Evolutionary conservation across 2,888 invertebrate genomes (phyloP), one percentile per base, ranked within the genome.

Genomic region (Lepidochrysops patricia): DNA sequence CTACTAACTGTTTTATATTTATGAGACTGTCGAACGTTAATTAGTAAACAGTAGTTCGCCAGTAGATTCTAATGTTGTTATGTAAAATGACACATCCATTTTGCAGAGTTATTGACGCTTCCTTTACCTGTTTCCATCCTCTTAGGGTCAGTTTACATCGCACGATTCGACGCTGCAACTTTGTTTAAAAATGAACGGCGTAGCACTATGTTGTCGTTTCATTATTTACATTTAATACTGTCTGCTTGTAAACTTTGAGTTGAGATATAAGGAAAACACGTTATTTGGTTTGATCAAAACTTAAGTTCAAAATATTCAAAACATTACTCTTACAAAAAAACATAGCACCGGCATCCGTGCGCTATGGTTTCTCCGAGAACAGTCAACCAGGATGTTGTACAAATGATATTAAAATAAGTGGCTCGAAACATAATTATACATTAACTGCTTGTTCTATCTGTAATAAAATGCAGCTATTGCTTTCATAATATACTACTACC

Each of bases 381-480:
- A 13, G 29, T 29, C 37, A 3, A 26, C 50, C 50, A 50, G 50
- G 50, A 50, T 50, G 26, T 50, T 26, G 13, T 49, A 49, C n/a
- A 49, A 50, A 26, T 50, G 50, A 26, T 49, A 49, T 50, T 50
- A 50, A 26, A 50, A n/a, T 50, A 50, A 50, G 25, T 50, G 50
- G 13, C 13, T 50, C 5, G n/a, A 49, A 25, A n/a, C 25, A 50
- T 13, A 26, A 50, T 50, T 26, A 50, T 26, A 26, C n/a, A 19
- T 19, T 25, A 25, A n/a, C n/a, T 50, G 50, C n/a, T 13, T 26
- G 4, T 50, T 26, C 26, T 25, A 26, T 50, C 50, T 9, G n/a
- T 50, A 49, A 15, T 49, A 26, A 49, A 9, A 1, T 13, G 49
- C 19, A 23, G 26, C 25, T 49, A 6, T 43, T 4, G 2, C n/a